Base-by-base conservation (phyloP, 2,888 invertebrate genomes). In the Diachrysia chrysitis region DNA sequence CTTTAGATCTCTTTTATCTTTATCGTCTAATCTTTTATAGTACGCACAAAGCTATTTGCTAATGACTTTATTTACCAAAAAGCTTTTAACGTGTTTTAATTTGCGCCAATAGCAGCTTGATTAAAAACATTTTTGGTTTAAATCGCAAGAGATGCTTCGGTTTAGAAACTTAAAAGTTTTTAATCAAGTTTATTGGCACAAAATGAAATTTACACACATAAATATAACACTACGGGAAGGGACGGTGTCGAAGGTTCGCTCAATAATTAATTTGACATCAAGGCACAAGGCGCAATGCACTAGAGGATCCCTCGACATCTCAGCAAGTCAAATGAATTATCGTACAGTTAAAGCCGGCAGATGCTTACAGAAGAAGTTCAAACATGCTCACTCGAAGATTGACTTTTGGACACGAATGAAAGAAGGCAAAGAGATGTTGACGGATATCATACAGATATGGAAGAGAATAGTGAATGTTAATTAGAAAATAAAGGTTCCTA, bases 321-420 rank as follows among this genome's bases (percentile, higher is more conserved):
- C 84, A 91, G 93, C 95, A 95, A 95, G 95, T 95, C 95, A 95
- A 95, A 95, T 95, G 95, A 95, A 95, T 94, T 90, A 89, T 90
- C 87, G 87, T 89, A 91, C 78, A 78, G 58, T 71, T 78, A 81
- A 86, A 86, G 85, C 85, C 79, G 78, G 79, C 82, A 82, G 76
- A 85, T 80, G 68, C 72, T 73, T 71, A 76, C 55, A 76, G 73
- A 83, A 73, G 76, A 82, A 82, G 76, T 65, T 76, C 68, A 68
- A 66, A 81, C 85, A 87, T 89, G 89, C 89, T 79, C 72, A 78
- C 79, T 78, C 82, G 84, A 88, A 83, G 61, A 81, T 85, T 90
- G 89, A 83, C 92, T 92, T 91, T 90, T 90, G 93, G 92, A 88
- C 14, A 51, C 64, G 56, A 48, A 55, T 21, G 3, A 23, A 32